Base-by-base conservation (phyloP, 2,888 invertebrate genomes). In the Fragum whitleyi region DNA sequence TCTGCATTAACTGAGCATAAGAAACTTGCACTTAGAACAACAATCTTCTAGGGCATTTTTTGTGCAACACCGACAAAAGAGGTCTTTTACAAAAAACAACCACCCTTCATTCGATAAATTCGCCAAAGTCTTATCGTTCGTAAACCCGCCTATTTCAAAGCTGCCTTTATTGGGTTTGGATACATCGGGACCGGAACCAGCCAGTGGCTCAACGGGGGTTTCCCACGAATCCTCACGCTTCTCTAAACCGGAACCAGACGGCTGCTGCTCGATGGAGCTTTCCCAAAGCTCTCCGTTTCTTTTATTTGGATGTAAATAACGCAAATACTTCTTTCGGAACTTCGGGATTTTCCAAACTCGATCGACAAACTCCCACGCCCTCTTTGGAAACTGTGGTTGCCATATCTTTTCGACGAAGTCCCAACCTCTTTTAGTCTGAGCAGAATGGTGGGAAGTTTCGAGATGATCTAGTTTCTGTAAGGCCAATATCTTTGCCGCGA, bases 351-450 rank as follows among this genome's bases (percentile, higher is more conserved):
- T 47, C 83, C 83, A 83, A 5, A 77, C 39, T 9, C 59, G 59
- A 29, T 72, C 62, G 7, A 76, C 76, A 3, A 82, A 62, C 32
- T 75, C 82, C 82, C 75, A 82, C 11, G 82, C 82, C 53, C 83
- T 73, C 39, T 83, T 83, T 16, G 79, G 83, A 28, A 69, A 75
- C 26, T 65, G 47, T 9, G 29, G 57, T 26, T 72, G 42, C 76
- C 79, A 77, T 0, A 32, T 39, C n/a, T 42, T 28, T 32, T 59
- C 42, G 5, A 83, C 39, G 2, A 70, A 77, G 51, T 83, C 83
- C 83, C 83, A 83, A 1, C 79, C 77, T 1, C 83, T 57, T 32
- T 81, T 81, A 19, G 62, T 32, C 16, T 42, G 51, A 16, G 62
- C n/a, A 19, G 19, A 61, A 11, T 11, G 32, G 11, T 7, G 61